Evolutionary conservation across 2,113 vertebrate species (phyloP), one percentile per base, ranked within the genome.

Genomic region (Trogon surrucura): DNA sequence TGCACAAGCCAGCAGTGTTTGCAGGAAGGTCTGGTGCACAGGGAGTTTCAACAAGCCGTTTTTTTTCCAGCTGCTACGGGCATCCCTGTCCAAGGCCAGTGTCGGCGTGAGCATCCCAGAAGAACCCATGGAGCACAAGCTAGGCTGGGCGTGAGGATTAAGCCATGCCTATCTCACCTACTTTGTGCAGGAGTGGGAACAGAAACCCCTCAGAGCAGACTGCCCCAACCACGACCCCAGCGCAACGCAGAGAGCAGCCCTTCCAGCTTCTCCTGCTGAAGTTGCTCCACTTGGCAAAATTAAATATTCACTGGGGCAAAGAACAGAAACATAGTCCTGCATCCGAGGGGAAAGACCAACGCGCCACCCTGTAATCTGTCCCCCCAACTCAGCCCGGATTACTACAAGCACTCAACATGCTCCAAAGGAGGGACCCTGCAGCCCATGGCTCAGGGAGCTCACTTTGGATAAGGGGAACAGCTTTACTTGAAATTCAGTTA

Each of bases 361-460:
- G 12, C 47, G 93, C 26, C 50, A 27, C 6, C 16, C 64, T 41
- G 36, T 30, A 16, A 1, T 8, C 5, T 16, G 13, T 9, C 10
- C 61, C 45, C 17, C 54, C 5, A 21, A 6, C 65, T 30, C 79
- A 27, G 13, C 9, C 70, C 0, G 0, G 41, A 15, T 1, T 36
- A 56, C 47, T 54, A 1, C 3, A 29, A 7, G 27, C 30, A 13
- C 61, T 22, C 15, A 22, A 41, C 75, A 45, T 29, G 44, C 8
- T 21, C 41, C 7, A 9, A 36, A 30, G 30, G 3, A 62, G 17
- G 3, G 30, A 67, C 23, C 34, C 50, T 12, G 32, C 62, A 86
- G 54, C 62, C 57, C 48, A 10, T 1, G 2, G 1, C 44, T 51
- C 6, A 0, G 21, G 34, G 10, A 34, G 17, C 47, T 62, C 57